Percentiles rank a stretch among this genome's conserved stretches.
These are phyloP conservation scores for Hydractinia echinata DNA, from an alignment of 30 jellyfish, hydroid and myxozoan genomes.

Conservation along the genomic window DNA sequence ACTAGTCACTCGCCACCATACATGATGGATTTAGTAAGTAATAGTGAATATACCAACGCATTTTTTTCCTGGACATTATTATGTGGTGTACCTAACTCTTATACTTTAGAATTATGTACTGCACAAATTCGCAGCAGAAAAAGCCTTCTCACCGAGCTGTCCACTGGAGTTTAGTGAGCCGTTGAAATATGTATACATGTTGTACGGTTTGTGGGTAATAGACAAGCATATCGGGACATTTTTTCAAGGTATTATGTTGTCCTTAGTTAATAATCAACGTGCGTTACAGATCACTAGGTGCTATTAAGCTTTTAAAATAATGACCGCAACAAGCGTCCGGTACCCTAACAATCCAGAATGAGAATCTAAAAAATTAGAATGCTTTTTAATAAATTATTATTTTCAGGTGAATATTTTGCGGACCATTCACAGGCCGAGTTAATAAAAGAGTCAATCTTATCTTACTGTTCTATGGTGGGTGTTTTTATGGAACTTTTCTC, in stretches of 20 bases:
- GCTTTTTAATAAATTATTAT: neutral
- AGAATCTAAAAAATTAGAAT: too few relatives aligned
- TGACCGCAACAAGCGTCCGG: too few relatives aligned
- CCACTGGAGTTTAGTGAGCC: constrained; percentile 51
- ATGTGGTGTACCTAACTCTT: neutral
- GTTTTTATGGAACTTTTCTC: neutral
- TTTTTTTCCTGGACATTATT: too few relatives aligned
- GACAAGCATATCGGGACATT: constrained; percentile 60
- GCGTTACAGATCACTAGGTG: neutral
- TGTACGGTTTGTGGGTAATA: constrained; percentile 78
- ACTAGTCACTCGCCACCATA: too few relatives aligned
- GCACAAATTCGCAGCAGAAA: constrained; percentile 45
- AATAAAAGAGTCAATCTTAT: constrained; percentile 47
- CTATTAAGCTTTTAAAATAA: too few relatives aligned
- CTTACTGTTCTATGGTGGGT: constrained; percentile 60
- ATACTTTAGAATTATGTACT: constrained; percentile 56
- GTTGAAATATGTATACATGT: constrained; percentile 45
- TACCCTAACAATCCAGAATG: too few relatives aligned
- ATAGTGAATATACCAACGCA: too few relatives aligned
- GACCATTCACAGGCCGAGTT: constrained; percentile 42
- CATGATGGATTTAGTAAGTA: too few relatives aligned
- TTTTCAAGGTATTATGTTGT: constrained; percentile 55
- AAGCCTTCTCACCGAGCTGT: constrained; percentile 41
- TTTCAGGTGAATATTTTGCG: constrained; percentile 69
- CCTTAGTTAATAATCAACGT: neutral